These are phyloP conservation scores for Stratiomys singularior DNA, from an alignment of 2,888 invertebrate species.

Conservation along the genomic window DNA sequence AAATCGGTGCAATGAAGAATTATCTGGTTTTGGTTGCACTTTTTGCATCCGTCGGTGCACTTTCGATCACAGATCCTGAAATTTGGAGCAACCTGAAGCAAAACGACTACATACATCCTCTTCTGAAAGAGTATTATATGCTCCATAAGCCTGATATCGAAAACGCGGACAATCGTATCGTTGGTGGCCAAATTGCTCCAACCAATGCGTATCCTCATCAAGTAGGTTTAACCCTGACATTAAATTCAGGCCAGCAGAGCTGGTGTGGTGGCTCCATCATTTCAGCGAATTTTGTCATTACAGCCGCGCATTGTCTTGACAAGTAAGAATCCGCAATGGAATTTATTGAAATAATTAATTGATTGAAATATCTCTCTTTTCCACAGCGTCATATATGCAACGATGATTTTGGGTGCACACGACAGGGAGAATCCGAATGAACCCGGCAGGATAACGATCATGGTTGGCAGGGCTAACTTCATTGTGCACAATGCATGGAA, in stretches of 20 bases:
- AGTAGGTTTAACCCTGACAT: constrained; percentile 11
- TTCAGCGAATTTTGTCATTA: constrained; percentile 6
- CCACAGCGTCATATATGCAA: not conserved
- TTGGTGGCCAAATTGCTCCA: constrained; percentile 37
- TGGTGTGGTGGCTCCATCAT: constrained; percentile 43
- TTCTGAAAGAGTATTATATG: not conserved
- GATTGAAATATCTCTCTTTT: too few relatives aligned
- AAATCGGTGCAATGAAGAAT: not conserved
- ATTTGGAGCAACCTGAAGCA: constrained; percentile 28
- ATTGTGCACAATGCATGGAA: constrained; percentile 34
- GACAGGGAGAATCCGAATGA: constrained; percentile 9
- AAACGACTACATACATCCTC: not conserved
- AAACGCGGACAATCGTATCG: constrained; percentile 8
- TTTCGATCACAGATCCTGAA: not conserved
- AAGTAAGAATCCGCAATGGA: constrained; percentile 14
- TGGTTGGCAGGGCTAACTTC: not conserved
- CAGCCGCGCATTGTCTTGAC: constrained; percentile 37
- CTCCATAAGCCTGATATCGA: not conserved
- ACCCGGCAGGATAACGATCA: constrained; percentile 7
- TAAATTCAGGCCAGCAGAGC: not conserved
- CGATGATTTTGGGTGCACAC: constrained; percentile 21
- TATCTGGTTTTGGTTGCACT: not conserved
- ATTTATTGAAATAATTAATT: not conserved
- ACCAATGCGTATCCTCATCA: constrained; percentile 37
- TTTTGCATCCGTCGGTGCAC: not conserved